phyloP scores from a whole-genome alignment of 2,113 vertebrate species.

The Caranx ignobilis region DNA sequence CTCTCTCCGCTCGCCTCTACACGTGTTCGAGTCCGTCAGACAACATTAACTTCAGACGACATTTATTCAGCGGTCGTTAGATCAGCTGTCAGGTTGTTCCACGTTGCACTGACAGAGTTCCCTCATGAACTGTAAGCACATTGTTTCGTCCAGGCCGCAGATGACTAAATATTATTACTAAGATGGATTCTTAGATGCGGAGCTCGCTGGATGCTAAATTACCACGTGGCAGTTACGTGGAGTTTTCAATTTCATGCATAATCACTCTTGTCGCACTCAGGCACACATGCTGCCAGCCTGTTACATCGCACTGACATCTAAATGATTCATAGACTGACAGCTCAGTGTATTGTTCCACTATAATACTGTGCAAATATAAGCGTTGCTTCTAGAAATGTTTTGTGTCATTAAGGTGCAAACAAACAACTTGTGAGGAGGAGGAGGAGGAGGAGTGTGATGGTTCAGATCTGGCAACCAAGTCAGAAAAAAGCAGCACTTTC shows the following conservation, averaged over 20 bases:
- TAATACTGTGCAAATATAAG: neutral
- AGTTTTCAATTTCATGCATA: constrained; percentile 73
- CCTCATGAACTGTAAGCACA: constrained; percentile 14
- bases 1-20: constrained; percentile 38
- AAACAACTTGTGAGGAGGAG: neutral
- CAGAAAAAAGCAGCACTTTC: neutral
- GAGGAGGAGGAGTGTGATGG: neutral
- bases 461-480: constrained; percentile 1
- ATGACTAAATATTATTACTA: constrained; percentile 50
- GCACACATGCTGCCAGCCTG: constrained; percentile 23
- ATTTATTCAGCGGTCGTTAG: constrained; percentile 57
- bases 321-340: constrained; percentile 29
- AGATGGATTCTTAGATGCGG: constrained; percentile 34
- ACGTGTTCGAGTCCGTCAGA: constrained; percentile 45
- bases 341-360: neutral
- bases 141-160: constrained; percentile 36
- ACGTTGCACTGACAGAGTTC: neutral
- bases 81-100: constrained; percentile 44
- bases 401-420: constrained; percentile 14
- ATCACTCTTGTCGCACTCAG: constrained; percentile 64
- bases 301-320: constrained; percentile 20
- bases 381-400: constrained; percentile 3
- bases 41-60: constrained; percentile 60
- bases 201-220: constrained; percentile 34
- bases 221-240: constrained; percentile 22